Percentiles rank a stretch among this genome's conserved stretches.
phyloP scores from a whole-genome alignment of 2,888 invertebrate species.

The Didymodactylos carnosus region DNA sequence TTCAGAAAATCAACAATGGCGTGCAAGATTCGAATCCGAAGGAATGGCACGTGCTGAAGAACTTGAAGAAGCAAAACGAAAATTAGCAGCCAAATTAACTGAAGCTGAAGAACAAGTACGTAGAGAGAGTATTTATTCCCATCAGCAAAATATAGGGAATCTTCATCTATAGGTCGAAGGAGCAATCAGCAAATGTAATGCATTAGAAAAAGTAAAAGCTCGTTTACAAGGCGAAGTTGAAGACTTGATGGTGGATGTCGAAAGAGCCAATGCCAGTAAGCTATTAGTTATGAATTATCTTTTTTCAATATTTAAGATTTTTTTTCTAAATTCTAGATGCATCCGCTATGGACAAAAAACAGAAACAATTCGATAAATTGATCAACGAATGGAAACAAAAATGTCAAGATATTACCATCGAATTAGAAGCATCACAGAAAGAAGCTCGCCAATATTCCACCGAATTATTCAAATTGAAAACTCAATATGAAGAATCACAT shows the following conservation, averaged over 20 bases:
- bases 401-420: constrained; percentile 81
- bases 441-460: constrained; percentile 99
- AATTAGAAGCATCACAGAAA: constrained; percentile 93
- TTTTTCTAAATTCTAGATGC: constrained; percentile 37
- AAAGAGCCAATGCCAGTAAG: constrained; percentile 60
- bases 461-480: constrained; percentile 92
- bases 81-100: constrained; percentile 71
- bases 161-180: constrained; percentile 79
- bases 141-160: no score
- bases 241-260: constrained; percentile 88
- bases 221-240: constrained; percentile 77
- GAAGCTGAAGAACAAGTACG: constrained; percentile 91
- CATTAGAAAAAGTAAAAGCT: constrained; percentile 92
- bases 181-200: constrained; percentile 86
- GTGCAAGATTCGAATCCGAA: constrained; percentile 88
- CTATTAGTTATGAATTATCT: background rate
- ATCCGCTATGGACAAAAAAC: constrained; percentile 87
- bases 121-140: no score
- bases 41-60: constrained; percentile 41
- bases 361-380: constrained; percentile 98
- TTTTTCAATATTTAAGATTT: background rate
- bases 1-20: constrained; percentile 87
- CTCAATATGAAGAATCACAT: constrained; percentile 83
- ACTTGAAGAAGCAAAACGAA: constrained; percentile 42
- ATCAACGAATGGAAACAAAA: constrained; percentile 99